phyloP scores from a whole-genome alignment of 2,113 vertebrate species.

The Clupea harengus region DNA sequence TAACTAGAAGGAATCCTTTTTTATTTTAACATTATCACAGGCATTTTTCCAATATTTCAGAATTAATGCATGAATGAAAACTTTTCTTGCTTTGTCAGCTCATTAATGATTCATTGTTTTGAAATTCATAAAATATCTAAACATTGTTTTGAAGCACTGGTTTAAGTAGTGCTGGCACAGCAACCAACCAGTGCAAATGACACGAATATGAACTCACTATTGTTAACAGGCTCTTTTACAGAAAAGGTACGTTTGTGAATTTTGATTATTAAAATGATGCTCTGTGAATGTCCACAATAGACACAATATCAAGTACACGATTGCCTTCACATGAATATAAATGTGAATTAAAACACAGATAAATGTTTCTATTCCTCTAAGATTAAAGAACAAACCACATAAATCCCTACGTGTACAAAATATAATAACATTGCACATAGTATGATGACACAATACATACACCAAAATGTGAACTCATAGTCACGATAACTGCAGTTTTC shows the following conservation, averaged over 20 bases:
- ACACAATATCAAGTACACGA: too few relatives aligned
- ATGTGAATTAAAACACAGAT: not conserved
- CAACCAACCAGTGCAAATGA: not conserved
- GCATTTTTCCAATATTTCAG: too few relatives aligned
- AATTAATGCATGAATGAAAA: too few relatives aligned
- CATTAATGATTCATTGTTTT: not conserved
- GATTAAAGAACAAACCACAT: not conserved
- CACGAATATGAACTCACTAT: not conserved
- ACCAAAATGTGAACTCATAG: not conserved
- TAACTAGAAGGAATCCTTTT: not conserved
- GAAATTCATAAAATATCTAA: not conserved
- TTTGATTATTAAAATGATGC: not conserved
- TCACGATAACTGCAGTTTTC: not conserved
- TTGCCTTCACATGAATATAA: too few relatives aligned
- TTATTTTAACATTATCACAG: too few relatives aligned
- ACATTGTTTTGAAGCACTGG: not conserved
- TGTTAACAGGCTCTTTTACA: not conserved
- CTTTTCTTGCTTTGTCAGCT: not conserved
- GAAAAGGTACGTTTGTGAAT: not conserved
- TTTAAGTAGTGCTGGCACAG: not conserved
- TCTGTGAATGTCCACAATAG: too few relatives aligned
- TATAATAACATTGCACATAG: not conserved
- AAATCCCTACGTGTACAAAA: not conserved
- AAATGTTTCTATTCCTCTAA: not conserved
- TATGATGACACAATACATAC: not conserved